Percentiles rank a stretch among this genome's conserved stretches.
Evolutionary conservation across 2,888 invertebrate species (phyloP).

Genomic region (Stramonita haemastoma): DNA sequence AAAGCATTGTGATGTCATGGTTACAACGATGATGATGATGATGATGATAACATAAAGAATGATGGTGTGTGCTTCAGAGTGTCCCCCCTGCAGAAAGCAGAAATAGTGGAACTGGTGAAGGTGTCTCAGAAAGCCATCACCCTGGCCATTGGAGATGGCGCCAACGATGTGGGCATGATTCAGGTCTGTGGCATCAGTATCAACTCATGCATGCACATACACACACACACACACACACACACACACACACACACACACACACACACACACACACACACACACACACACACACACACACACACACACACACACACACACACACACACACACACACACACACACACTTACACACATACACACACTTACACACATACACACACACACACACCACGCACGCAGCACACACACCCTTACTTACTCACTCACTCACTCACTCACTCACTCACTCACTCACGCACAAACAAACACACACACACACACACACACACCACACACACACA

Average conservation of each 20-base stretch:
- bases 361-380: too few relatives aligned
- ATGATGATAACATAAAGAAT: background rate
- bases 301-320: background rate
- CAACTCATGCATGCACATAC: background rate
- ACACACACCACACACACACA: background rate
- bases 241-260: too few relatives aligned
- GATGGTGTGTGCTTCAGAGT: conserved; percentile 80
- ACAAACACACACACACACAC: too few relatives aligned
- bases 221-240: too few relatives aligned
- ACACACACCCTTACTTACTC: too few relatives aligned
- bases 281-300: background rate
- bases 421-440: too few relatives aligned
- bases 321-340: too few relatives aligned
- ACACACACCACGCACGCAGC: too few relatives aligned
- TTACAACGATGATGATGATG: too few relatives aligned
- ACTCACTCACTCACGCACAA: background rate
- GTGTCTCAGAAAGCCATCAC: conserved; percentile 77
- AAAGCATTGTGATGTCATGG: too few relatives aligned
- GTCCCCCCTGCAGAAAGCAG: conserved; percentile 96
- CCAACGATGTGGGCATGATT: conserved; percentile 79
- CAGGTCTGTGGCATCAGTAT: conserved; percentile 67
- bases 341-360: too few relatives aligned
- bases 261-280: background rate
- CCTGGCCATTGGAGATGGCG: conserved; percentile 78
- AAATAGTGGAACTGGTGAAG: conserved; percentile 80